Evolutionary conservation across 2,888 invertebrate genomes (phyloP).

Genomic region (Congeria kusceri): DNA sequence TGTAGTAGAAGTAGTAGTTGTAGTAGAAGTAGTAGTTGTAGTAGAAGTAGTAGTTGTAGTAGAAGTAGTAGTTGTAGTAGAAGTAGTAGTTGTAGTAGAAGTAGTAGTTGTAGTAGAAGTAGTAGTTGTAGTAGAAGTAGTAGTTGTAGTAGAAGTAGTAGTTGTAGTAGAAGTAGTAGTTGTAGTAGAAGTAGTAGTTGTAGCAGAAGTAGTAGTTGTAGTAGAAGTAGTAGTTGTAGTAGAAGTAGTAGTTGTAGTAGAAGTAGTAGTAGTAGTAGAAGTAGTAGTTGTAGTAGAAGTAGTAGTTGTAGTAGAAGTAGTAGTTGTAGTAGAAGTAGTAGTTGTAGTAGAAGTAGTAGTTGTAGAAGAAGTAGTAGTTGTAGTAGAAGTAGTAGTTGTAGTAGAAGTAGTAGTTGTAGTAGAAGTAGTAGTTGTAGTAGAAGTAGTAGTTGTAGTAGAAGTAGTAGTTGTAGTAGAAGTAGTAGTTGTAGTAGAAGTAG

Average conservation of each 20-base stretch:
- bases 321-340: conserved; percentile 20
- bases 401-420: not conserved
- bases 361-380: not conserved
- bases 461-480: not conserved
- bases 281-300: conserved; percentile 12
- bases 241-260: conserved; percentile 16
- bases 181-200: conserved; percentile 13
- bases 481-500: not conserved
- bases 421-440: not conserved
- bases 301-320: conserved; percentile 21
- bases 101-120: conserved; percentile 12
- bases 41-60: conserved; percentile 13
- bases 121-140: conserved; percentile 8
- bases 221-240: conserved; percentile 19
- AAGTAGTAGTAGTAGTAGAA: conserved; percentile 20
- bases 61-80: conserved; percentile 16
- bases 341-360: conserved; percentile 2
- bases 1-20: conserved; percentile 10
- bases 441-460: not conserved
- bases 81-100: conserved; percentile 14
- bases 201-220: too few relatives aligned
- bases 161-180: conserved; percentile 18
- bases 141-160: conserved; percentile 16
- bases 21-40: conserved; percentile 19
- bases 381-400: not conserved